Evolutionary conservation across 2,888 invertebrate species (phyloP), one percentile per base, ranked within the genome.

Genomic region (Siphlonurus alternatus): DNA sequence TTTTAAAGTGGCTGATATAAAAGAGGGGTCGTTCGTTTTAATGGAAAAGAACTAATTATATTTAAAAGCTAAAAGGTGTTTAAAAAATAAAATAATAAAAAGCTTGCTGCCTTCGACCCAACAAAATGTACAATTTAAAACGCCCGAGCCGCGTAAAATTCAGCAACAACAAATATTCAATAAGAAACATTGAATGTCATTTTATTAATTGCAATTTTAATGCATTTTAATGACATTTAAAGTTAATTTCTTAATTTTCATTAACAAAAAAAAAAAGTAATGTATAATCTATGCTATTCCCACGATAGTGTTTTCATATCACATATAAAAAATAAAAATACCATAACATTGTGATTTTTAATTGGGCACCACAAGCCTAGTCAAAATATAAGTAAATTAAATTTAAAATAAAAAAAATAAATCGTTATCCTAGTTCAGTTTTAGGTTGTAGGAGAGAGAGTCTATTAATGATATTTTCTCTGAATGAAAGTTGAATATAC

Each of bases 251-350:
- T 38, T 38, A 38, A n/a, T n/a, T n/a, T n/a, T n/a, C n/a, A n/a
- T n/a, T 60, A 56, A 61, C 61, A 60, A 25, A 61, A 61, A 23
- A 65, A 51, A 66, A 53, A 59, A 66, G 62, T 61, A 64, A 62
- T 53, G 61, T 63, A 61, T 63, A 66, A 61, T 63, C 63, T 65
- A 66, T 65, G 65, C 63, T 65, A 62, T 64, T 65, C 60, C 53
- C 61, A 61, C 54, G 63, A 65, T 65, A 63, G 63, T 64, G 65
- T 65, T 67, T 66, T 66, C 67, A 66, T 65, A 66, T 66, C 66
- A 65, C 66, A 65, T 66, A 38, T 38, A 38, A 38, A 15, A 38
- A n/a, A n/a, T n/a, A n/a, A 38, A 38, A 38, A 38, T 38, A 38
- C 66, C 66, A 38, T 38, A 38, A 38, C 5, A 38, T 38, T 65